These are phyloP conservation scores for Ptychadena robeensis DNA, from an alignment of 2,797 vertebrate genomes.

Conservation along the genomic window DNA sequence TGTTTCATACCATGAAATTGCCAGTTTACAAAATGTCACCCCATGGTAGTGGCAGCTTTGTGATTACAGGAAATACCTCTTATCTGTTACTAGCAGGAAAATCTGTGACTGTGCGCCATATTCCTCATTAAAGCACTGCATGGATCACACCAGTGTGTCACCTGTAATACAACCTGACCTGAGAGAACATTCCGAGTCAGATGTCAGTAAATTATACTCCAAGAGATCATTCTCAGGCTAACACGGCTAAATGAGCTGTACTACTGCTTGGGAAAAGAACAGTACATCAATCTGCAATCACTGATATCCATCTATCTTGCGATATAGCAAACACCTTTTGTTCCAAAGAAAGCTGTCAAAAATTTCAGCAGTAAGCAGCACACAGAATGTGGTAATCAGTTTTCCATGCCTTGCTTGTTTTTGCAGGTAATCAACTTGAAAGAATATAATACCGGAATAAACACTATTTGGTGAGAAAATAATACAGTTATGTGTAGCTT, in stretches of 20 bases:
- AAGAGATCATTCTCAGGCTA: conserved; percentile 19
- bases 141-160: background rate
- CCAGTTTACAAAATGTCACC: too few relatives aligned
- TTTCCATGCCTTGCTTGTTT: conserved; percentile 54
- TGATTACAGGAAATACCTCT: too few relatives aligned
- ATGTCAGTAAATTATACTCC: conserved; percentile 12
- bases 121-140: background rate
- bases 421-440: conserved; percentile 41
- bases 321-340: conserved; percentile 31
- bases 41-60: too few relatives aligned
- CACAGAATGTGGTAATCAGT: conserved; percentile 38
- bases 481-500: conserved; percentile 21
- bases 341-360: conserved; percentile 32
- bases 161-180: background rate
- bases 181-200: background rate
- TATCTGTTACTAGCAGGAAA: background rate
- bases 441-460: conserved; percentile 1
- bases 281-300: conserved; percentile 39
- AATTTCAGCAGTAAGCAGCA: conserved; percentile 27
- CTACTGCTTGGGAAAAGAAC: conserved; percentile 10
- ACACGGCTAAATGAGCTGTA: conserved; percentile 30
- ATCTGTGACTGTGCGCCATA: background rate
- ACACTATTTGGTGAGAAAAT: conserved; percentile 1
- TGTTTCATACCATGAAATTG: too few relatives aligned
- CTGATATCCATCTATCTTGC: conserved; percentile 41